phyloP scores from a whole-genome alignment of 2,797 vertebrate genomes.

The Sparidentex hasta region DNA sequence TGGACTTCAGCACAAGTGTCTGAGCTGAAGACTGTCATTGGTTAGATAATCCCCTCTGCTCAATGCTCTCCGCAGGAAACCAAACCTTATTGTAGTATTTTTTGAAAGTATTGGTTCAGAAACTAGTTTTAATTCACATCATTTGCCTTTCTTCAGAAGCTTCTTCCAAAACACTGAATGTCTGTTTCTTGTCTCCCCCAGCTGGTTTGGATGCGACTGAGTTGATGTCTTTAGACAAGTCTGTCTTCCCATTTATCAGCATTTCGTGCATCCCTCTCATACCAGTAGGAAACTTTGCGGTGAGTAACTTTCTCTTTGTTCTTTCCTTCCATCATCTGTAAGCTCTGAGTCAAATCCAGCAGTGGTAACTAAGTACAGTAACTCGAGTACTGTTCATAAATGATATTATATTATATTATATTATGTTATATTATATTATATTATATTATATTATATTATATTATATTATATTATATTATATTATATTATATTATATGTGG shows the following conservation, averaged over 20 bases:
- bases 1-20: constrained; percentile 75
- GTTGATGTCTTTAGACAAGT: constrained; percentile 61
- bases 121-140: neutral
- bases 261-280: constrained; percentile 70
- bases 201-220: constrained; percentile 73
- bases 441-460: too few relatives aligned
- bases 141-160: neutral
- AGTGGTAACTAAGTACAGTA: neutral
- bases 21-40: constrained; percentile 75
- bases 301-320: constrained; percentile 64
- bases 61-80: neutral
- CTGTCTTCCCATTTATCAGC: constrained; percentile 72
- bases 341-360: neutral
- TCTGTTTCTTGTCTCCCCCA: constrained; percentile 56
- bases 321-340: neutral
- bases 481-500: too few relatives aligned
- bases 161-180: neutral
- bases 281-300: constrained; percentile 60
- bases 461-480: too few relatives aligned
- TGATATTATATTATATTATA: too few relatives aligned
- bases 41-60: constrained; percentile 55
- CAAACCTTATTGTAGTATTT: neutral
- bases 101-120: neutral
- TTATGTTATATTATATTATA: too few relatives aligned
- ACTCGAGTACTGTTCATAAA: neutral